Evolutionary conservation across 2,888 invertebrate genomes (phyloP).

Genomic region (Encarsia formosa): DNA sequence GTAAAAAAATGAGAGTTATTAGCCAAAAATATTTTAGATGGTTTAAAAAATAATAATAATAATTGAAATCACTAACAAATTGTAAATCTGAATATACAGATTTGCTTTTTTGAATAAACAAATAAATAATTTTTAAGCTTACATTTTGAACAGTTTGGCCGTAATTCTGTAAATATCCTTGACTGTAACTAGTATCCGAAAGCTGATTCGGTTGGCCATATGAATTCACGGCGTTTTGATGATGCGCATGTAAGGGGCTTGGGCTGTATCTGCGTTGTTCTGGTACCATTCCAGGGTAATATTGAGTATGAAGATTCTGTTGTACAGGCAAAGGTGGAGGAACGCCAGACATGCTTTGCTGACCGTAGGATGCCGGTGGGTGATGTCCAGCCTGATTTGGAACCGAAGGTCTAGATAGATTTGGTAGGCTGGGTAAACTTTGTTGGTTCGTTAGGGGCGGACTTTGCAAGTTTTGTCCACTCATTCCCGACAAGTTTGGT

Average conservation of each 20-base stretch:
- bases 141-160: conserved; percentile 20
- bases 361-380: conserved; percentile 16
- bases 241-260: conserved; percentile 42
- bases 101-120: too few species aligned
- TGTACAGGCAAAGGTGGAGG: conserved; percentile 34
- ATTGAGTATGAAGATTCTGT: conserved; percentile 36
- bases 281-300: conserved; percentile 34
- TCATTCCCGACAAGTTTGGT: not conserved
- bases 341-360: conserved; percentile 24
- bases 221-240: conserved; percentile 37
- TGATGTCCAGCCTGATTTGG: conserved; percentile 28
- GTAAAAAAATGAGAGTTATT: not conserved
- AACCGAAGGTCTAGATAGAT: conserved; percentile 29
- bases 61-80: too few species aligned
- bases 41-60: too few species aligned
- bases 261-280: conserved; percentile 27
- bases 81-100: too few species aligned
- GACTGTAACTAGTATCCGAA: conserved; percentile 32
- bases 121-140: too few species aligned
- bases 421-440: conserved; percentile 30
- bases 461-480: not conserved
- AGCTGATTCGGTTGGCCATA: conserved; percentile 32
- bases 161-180: conserved; percentile 44
- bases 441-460: conserved; percentile 28
- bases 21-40: too few species aligned